phyloP scores from a whole-genome alignment of 2,113 vertebrate genomes.

The Erpornis zantholeuca region DNA sequence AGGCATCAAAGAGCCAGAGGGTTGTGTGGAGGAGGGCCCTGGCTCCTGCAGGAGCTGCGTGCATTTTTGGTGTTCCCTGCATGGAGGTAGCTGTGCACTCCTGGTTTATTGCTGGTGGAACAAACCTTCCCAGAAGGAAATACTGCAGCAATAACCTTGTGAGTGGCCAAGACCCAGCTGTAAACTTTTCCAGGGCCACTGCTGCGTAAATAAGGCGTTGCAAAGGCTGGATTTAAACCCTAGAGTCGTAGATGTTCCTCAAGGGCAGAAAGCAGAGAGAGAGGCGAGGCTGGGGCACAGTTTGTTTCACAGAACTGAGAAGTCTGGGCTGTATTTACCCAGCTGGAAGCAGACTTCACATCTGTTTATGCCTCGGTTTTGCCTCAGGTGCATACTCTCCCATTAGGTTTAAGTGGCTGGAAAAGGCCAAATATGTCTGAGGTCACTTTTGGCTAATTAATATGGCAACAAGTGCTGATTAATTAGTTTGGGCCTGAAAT shows the following conservation, averaged over 20 bases:
- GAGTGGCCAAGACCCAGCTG: background rate
- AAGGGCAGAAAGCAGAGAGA: background rate
- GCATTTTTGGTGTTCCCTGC: no score
- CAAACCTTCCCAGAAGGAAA: background rate
- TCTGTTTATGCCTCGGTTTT: constrained; percentile 18
- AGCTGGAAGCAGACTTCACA: constrained; percentile 29
- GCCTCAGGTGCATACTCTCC: constrained; percentile 51
- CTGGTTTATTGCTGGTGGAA: background rate
- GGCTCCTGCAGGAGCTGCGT: no score
- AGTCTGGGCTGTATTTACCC: constrained; percentile 57
- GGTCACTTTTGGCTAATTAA: constrained; percentile 62
- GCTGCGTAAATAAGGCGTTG: background rate
- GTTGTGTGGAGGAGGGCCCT: background rate
- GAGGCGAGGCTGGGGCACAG: background rate
- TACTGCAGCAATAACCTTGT: background rate
- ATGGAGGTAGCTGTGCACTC: fast-evolving
- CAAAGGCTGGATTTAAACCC: fast-evolving
- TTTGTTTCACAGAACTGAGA: background rate
- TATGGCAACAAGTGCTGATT: constrained; percentile 53
- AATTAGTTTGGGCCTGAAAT: constrained; percentile 40
- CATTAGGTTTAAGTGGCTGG: constrained; percentile 21
- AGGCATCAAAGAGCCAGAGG: background rate
- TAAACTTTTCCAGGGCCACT: background rate
- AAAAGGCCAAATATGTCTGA: constrained; percentile 27
- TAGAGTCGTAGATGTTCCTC: background rate